Base-by-base conservation (phyloP, 2,888 invertebrate genomes). In the Meta bourneti region DNA sequence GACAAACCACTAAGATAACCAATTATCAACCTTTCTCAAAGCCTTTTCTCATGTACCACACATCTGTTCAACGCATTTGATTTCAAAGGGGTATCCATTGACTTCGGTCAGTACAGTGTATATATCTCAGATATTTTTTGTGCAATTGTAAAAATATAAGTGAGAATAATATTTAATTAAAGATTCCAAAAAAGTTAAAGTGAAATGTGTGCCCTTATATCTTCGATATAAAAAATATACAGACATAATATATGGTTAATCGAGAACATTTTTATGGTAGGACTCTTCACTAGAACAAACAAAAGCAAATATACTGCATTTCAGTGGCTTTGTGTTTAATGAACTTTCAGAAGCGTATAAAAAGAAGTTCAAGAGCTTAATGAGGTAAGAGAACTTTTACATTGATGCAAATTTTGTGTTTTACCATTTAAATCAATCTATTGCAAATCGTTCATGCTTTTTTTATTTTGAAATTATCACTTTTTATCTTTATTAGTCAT, bases 301-400 rank as follows among this genome's bases (percentile, higher is more conserved):
- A 34, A 70, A 49, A 8, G 69, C 34, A 69, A 70, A 81, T 49
- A 81, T 81, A 69, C 13, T 81, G 16, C 48, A 70, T 49, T 81
- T 81, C 49, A 81, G 81, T 70, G 81, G 81, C 48, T 81, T 70
- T 34, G 13, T 70, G 8, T 81, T 70, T 48, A n/a, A 20, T 8
- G 81, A 69, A 70, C 48, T 61, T 81, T 81, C 81, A n/a, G 34
- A 69, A 34, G 70, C 8, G 11, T 81, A 61, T 48, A 20, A 70
- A 34, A 81, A n/a, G 48, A 81, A 81, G n/a, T 61, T 34, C 11
- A 48, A 70, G 20, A 69, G 70, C 69, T 81, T 81, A 48, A 34
- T n/a, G 49, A 34, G 70, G 81, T 81, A 70, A 81, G 49, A 13
- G 2, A 9, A 48, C 19, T 81, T 69, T 34, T 11, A 16, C 54